phyloP scores from a whole-genome alignment of 2,113 vertebrate species.

The Pluvianellus socialis region DNA sequence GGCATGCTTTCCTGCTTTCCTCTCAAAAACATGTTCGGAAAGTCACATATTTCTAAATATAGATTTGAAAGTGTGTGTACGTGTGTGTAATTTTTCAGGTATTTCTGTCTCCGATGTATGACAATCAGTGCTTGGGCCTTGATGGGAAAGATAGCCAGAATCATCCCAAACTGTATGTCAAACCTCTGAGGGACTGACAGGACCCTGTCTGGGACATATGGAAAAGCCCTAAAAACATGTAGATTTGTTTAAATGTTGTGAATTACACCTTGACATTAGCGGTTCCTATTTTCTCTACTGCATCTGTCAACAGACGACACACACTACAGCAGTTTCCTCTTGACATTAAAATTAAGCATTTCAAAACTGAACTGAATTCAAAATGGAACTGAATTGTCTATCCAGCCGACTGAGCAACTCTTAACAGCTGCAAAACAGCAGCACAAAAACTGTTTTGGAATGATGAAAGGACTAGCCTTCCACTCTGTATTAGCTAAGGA shows the following conservation, averaged over 20 bases:
- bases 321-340: not conserved
- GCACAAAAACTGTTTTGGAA: not conserved
- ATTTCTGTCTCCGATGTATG: not conserved
- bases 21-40: not conserved
- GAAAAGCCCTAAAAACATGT: not conserved
- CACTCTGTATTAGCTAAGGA: not conserved
- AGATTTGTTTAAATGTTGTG: not conserved
- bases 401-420: not conserved
- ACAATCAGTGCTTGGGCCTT: not conserved
- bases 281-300: not conserved
- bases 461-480: not conserved
- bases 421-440: not conserved
- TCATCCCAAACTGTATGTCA: not conserved
- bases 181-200: not conserved
- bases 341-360: not conserved
- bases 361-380: not conserved
- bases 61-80: not conserved
- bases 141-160: not conserved
- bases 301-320: not conserved
- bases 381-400: not conserved
- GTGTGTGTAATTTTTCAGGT: not conserved
- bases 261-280: not conserved
- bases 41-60: not conserved
- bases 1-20: not conserved
- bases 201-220: not conserved